Base-by-base conservation (phyloP, 2,888 invertebrate species). In the Tenthredo mesomela region DNA sequence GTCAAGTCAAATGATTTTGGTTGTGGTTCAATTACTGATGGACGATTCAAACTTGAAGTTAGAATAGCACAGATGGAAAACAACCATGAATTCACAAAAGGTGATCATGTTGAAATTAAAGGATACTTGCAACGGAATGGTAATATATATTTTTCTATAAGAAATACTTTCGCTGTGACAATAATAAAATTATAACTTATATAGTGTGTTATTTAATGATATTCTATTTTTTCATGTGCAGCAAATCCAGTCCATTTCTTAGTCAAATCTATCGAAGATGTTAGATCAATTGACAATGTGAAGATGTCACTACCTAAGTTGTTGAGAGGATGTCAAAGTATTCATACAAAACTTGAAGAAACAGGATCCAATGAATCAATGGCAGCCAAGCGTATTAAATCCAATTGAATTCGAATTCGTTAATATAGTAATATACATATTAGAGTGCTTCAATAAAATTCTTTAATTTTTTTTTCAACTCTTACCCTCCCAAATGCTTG, bases 81-180 rank as follows among this genome's bases (percentile, higher is more conserved):
- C 33, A 67, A 33, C 29, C 67, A 67, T 29, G 67, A 67, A 33
- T 33, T 67, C 15, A 29, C 2, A 6, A 67, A 67, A 33, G 67
- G 67, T 29, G 67, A 67, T 18, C 67, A 67, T 25, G 67, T 67
- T 18, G 15, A 67, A 67, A 33, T 67, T 21, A 29, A 9, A 15
- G 67, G 67, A 12, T 0, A 67, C 12, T 18, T 67, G 18, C 67
- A 29, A 86, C 78, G 25, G 85, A 84, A 61, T 87, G 61, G 86
- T 86, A 87, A 65, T 86, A 86, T 21, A 58, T 86, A 86, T 21
- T 21, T n/a, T 58, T 21, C n/a, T 58, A 58, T 58, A 21, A 58
- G n/a, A 58, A 9, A n/a, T 21, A 58, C 6, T 21, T 58, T 58
- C 58, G 2, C 9, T 40, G 40, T 40, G 40, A 40, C 40, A 40